A percentile compares a stretch with the other conserved stretches of the same genome.
phyloP scores from a whole-genome alignment of 1,140 invertebrate species.

The Lordiphosa stackelbergi region DNA sequence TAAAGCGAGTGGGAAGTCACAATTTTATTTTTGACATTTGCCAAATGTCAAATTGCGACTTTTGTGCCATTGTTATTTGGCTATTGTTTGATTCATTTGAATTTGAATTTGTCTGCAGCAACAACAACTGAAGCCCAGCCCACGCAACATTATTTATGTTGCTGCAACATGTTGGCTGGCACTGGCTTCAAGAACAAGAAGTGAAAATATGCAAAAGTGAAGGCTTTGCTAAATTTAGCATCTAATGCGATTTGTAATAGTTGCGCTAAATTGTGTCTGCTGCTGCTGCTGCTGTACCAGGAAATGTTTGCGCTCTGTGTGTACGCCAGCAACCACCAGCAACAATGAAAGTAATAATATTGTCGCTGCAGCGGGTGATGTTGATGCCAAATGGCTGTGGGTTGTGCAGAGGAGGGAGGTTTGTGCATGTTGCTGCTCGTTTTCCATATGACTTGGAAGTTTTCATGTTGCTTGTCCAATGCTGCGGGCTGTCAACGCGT shows the following conservation, averaged over 20 bases:
- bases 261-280: slow-evolving; percentile 63
- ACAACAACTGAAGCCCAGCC: too few relatives aligned
- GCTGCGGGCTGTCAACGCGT: slow-evolving; percentile 56
- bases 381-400: slow-evolving; percentile 21
- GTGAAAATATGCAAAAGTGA: slow-evolving; percentile 39
- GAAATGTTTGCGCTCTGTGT: slow-evolving; percentile 51
- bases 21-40: slow-evolving; percentile 53
- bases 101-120: slow-evolving; percentile 7
- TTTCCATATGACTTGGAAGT: slow-evolving; percentile 53
- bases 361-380: slow-evolving; percentile 53
- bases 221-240: slow-evolving; percentile 61
- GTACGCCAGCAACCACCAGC: slow-evolving; percentile 30
- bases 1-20: slow-evolving; percentile 10
- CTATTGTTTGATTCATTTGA: slow-evolving; percentile 23
- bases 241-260: slow-evolving; percentile 74
- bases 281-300: slow-evolving; percentile 55
- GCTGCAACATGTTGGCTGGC: too few relatives aligned
- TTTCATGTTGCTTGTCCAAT: slow-evolving; percentile 43
- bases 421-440: slow-evolving; percentile 37
- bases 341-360: slow-evolving; percentile 63
- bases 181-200: slow-evolving; percentile 28
- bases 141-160: slow-evolving; percentile 7
- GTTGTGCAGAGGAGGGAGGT: slow-evolving; percentile 13
- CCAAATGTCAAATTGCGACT: slow-evolving; percentile 59
- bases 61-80: slow-evolving; percentile 25